phyloP scores from a whole-genome alignment of 30 jellyfish, hydroid and myxozoan species.

The Pelagia noctiluca region DNA sequence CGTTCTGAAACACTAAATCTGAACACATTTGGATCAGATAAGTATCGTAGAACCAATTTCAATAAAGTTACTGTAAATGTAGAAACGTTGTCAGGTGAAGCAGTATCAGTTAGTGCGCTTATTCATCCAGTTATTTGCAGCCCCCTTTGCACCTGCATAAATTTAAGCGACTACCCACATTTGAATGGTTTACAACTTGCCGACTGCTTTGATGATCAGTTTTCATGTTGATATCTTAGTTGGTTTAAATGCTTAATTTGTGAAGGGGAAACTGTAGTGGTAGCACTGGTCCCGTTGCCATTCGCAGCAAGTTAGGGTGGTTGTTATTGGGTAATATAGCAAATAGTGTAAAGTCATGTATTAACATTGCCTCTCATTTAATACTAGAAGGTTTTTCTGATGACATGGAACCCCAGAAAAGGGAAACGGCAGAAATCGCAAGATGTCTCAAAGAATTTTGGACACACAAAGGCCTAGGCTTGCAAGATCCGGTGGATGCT shows the following conservation, averaged over 20 bases:
- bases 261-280: constrained; percentile 34
- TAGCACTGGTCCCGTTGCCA: constrained; percentile 40
- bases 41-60: too few relatives aligned
- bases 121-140: constrained; percentile 1
- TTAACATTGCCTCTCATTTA: background rate
- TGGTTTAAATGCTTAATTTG: constrained; percentile 25
- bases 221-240: constrained; percentile 6
- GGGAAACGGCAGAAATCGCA: too few relatives aligned
- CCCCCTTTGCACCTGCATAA: background rate
- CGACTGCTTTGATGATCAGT: background rate
- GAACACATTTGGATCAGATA: too few relatives aligned
- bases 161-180: background rate
- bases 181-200: background rate
- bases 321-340: constrained; percentile 17
- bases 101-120: too few relatives aligned
- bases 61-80: too few relatives aligned
- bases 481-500: too few relatives aligned
- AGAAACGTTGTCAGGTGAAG: too few relatives aligned
- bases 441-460: too few relatives aligned
- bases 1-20: too few relatives aligned
- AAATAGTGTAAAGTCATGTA: background rate
- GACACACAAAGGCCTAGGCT: too few relatives aligned
- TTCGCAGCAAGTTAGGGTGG: constrained; percentile 51
- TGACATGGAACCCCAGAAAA: background rate
- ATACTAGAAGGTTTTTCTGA: background rate